Percentiles rank a stretch among this genome's conserved stretches.
Evolutionary conservation across 1,140 invertebrate genomes (phyloP).

Genomic region (Helicoverpa zea): DNA sequence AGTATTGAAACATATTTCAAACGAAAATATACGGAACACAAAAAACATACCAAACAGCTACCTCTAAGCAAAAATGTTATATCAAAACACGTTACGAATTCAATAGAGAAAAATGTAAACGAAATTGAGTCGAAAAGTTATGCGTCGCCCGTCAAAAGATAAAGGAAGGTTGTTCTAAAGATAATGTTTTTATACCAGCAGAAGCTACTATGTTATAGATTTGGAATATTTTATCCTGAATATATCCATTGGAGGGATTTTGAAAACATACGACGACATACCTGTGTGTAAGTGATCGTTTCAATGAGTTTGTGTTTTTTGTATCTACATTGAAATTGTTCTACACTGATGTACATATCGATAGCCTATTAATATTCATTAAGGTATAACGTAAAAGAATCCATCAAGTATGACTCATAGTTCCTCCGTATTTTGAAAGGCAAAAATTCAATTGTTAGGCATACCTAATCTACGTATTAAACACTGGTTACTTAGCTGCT

Average conservation of each 20-base stretch:
- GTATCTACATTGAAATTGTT: neutral
- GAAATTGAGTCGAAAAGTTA: constrained; percentile 50
- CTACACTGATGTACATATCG: no score
- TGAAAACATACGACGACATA: neutral
- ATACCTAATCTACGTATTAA: no score
- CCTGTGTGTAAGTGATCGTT: neutral
- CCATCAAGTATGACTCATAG: no score
- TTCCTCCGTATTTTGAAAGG: no score
- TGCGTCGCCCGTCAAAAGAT: constrained; percentile 43
- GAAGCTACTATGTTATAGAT: constrained; percentile 32
- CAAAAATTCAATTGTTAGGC: no score
- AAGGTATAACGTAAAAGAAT: no score
- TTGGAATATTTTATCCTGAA: constrained; percentile 33
- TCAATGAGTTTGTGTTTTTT: neutral
- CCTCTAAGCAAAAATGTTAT: neutral
- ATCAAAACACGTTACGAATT: constrained; percentile 31
- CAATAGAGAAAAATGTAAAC: constrained; percentile 49
- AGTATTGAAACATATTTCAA: no score
- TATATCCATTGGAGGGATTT: constrained; percentile 28
- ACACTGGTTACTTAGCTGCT: no score
- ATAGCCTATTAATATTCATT: no score
- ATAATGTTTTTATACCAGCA: constrained; percentile 42
- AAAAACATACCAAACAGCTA: neutral
- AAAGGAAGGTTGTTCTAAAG: constrained; percentile 45
- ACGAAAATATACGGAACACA: neutral